Evolutionary conservation across 2,113 vertebrate genomes (phyloP), one percentile per base, ranked within the genome.

Genomic region (Cavia aperea): DNA sequence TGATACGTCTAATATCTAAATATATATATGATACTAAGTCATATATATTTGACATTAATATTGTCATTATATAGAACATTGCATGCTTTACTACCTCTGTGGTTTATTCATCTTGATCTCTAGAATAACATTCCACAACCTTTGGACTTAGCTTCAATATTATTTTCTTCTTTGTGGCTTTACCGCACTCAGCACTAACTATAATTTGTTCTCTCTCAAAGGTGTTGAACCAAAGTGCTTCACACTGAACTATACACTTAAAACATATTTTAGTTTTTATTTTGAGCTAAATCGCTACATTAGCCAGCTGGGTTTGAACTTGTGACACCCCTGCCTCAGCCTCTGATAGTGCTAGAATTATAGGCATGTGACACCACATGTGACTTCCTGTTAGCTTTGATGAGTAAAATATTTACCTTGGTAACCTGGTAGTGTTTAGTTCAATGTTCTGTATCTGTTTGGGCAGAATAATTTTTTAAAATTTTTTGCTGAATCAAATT

Each of bases 401-500:
- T 70, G 33, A 49, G 2, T 39, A 75, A 88, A 29, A 58, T 63
- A 39, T 62, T 78, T 93, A 63, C 51, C 51, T 39, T 91, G 23
- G 15, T 63, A 26, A 91, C 21, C 21, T 14, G 2, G 11, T 56
- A 56, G 36, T 63, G 81, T 36, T 63, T 77, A 70, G 12, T 68
- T 5, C 12, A 88, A 0, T 88, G 5, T 63, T 88, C 2, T 94
- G 18, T 77, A 73, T 93, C 10, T 70, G 92, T 49, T 43, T 92
- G 43, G 10, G 2, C 36, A 86, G 56, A 90, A 86, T 68, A 29
- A 36, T 86, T 36, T 54, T 63, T 54, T 51, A 10, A 39, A 39
- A 39, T 39, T 39, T 95, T 95, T 86, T 78, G 21, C 5, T 86
- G 43, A 85, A 88, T 49, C 36, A 86, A 78, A 73, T 23, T 79